Percentiles rank a stretch among this genome's conserved stretches.
phyloP scores from a whole-genome alignment of 1,140 invertebrate genomes.

The Phortica variegata region DNA sequence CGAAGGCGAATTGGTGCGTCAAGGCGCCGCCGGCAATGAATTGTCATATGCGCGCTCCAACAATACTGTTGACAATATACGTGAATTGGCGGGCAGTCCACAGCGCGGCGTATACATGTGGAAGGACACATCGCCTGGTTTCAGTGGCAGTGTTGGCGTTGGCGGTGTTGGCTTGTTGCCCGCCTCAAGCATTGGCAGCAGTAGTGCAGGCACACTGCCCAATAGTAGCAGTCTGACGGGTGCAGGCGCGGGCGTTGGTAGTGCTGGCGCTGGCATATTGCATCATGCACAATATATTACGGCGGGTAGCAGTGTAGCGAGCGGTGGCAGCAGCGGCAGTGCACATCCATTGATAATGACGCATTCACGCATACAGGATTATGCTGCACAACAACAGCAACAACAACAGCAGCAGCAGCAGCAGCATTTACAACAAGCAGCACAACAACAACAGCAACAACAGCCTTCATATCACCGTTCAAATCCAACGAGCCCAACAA shows the following conservation, averaged over 20 bases:
- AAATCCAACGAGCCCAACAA: conserved; percentile 76
- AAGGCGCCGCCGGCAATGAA: conserved; percentile 62
- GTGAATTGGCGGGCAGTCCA: conserved; percentile 80
- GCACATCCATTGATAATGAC: conserved; percentile 47
- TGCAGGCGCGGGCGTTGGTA: conserved; percentile 1
- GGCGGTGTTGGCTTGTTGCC: conserved; percentile 16
- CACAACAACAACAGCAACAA: conserved; percentile 50
- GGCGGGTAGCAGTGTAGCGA: conserved; percentile 25
- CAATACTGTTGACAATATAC: conserved; percentile 67
- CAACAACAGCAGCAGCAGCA: conserved; percentile 17
- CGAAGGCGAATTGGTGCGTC: conserved; percentile 80
- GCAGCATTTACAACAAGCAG: conserved; percentile 34
- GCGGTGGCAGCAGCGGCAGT: conserved; percentile 10
- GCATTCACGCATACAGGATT: conserved; percentile 47
- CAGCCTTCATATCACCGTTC: conserved; percentile 66
- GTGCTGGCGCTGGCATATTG: conserved; percentile 19
- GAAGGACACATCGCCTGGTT: conserved; percentile 71
- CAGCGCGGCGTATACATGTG: conserved; percentile 81
- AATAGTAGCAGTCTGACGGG: conserved; percentile 29
- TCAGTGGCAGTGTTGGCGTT: conserved; percentile 21
- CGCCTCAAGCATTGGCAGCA: conserved; percentile 40
- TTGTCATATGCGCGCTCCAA: conserved; percentile 62
- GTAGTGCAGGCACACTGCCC: conserved; percentile 47
- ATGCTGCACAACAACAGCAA: conserved; percentile 31
- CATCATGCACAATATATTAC: conserved; percentile 46